A percentile compares a stretch with the other conserved stretches of the same genome.
These are phyloP conservation scores for Leptopterna dolabrata DNA, from an alignment of 2,888 invertebrate species.

Conservation along the genomic window DNA sequence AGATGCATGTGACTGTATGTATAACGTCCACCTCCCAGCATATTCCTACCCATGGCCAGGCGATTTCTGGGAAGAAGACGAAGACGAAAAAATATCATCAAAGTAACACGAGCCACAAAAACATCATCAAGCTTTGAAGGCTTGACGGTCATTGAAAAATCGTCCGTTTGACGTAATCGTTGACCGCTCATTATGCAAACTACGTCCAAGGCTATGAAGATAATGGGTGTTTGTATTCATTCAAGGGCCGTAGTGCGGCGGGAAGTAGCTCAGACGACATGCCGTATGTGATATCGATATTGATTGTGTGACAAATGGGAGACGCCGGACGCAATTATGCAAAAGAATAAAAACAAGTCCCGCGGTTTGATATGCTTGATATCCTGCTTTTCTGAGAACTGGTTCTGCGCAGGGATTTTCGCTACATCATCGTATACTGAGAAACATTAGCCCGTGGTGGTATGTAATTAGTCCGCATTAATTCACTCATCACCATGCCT, in stretches of 20 bases:
- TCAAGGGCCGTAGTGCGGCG: neutral
- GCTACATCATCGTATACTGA: neutral
- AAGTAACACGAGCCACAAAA: too few relatives aligned
- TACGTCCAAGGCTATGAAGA: slow-evolving; percentile 12
- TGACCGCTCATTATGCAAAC: slow-evolving; percentile 4
- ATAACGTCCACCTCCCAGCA: too few relatives aligned
- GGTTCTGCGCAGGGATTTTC: neutral
- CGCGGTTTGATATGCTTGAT: neutral
- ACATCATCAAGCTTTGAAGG: neutral
- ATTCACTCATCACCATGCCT: too few relatives aligned
- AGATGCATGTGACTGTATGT: too few relatives aligned
- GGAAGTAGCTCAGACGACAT: slow-evolving; percentile 25
- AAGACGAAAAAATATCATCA: too few relatives aligned
- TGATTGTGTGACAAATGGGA: neutral
- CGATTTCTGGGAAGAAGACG: too few relatives aligned
- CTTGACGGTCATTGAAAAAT: slow-evolving; percentile 1
- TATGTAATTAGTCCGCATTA: too few relatives aligned
- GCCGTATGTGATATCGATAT: slow-evolving; percentile 16
- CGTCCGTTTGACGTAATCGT: slow-evolving; percentile 15
- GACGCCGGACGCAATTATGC: neutral
- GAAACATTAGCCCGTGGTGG: neutral
- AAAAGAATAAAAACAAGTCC: neutral
- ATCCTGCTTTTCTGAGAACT: neutral
- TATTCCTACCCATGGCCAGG: too few relatives aligned
- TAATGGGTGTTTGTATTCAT: slow-evolving; percentile 10